Percentiles rank a stretch among this genome's conserved stretches.
phyloP scores from a whole-genome alignment of 2,797 vertebrate species.

The Carcharodon carcharias region DNA sequence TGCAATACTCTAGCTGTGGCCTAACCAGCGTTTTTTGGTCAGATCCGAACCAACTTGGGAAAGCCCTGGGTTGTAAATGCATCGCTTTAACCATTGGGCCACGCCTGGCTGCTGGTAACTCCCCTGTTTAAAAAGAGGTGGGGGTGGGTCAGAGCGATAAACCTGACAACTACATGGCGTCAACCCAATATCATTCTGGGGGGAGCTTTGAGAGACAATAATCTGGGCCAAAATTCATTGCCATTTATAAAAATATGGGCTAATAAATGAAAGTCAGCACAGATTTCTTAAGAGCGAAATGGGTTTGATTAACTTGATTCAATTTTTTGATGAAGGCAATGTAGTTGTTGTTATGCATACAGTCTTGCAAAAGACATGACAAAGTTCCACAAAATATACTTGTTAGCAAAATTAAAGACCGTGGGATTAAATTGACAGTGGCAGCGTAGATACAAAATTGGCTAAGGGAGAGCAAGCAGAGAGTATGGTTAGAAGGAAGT shows the following conservation, averaged over 20 bases:
- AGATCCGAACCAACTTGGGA: no score
- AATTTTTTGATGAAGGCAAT: not conserved
- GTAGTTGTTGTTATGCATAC: not conserved
- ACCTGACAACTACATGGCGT: not conserved
- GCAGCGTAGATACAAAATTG: not conserved
- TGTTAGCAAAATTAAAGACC: not conserved
- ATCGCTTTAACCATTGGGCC: no score
- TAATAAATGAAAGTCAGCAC: slow-evolving; percentile 2
- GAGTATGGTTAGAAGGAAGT: not conserved
- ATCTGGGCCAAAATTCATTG: no score
- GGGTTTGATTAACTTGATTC: not conserved
- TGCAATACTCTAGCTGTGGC: no score
- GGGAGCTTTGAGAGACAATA: not conserved
- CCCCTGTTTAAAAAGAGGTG: not conserved
- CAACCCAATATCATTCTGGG: not conserved
- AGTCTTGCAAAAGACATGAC: not conserved
- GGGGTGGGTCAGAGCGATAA: not conserved
- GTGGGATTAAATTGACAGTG: not conserved
- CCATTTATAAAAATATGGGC: not conserved
- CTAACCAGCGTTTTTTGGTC: no score
- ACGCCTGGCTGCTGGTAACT: no score
- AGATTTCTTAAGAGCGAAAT: not conserved
- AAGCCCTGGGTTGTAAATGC: no score
- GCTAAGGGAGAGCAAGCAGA: not conserved
- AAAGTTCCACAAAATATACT: not conserved